Evolutionary conservation across 2,888 invertebrate species (phyloP).

Genomic region (Acholoe squamosa): DNA sequence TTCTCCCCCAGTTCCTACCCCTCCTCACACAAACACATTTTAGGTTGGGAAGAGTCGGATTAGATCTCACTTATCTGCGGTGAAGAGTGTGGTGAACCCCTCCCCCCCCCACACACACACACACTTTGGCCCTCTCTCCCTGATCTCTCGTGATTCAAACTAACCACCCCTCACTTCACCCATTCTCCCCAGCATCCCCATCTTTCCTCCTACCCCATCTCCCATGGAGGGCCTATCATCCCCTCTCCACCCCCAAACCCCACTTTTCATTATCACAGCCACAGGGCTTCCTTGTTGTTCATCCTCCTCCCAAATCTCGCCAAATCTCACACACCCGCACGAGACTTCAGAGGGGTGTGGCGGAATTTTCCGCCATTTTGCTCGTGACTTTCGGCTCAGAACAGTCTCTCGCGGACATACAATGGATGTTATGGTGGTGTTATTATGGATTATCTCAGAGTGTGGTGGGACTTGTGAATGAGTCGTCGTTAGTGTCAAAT

Average conservation of each 20-base stretch:
- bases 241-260: no score
- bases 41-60: no score
- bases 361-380: constrained; percentile 28
- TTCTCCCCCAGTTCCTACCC: no score
- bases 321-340: not conserved
- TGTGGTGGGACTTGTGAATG: not conserved
- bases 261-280: no score
- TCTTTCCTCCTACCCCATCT: not conserved
- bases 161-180: not conserved
- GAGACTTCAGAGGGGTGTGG: no score
- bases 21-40: no score
- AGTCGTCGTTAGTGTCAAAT: not conserved
- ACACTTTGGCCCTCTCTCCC: not conserved
- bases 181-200: not conserved
- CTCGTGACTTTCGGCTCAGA: not conserved
- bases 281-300: not conserved
- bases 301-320: not conserved
- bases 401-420: not conserved
- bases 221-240: no score
- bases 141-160: not conserved
- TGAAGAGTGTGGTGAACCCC: not conserved
- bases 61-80: no score
- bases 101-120: not conserved
- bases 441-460: not conserved
- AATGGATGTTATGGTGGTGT: not conserved